Evolutionary conservation across 2,113 vertebrate genomes (phyloP), one percentile per base, ranked within the genome.

Genomic region (Ictalurus punctatus): DNA sequence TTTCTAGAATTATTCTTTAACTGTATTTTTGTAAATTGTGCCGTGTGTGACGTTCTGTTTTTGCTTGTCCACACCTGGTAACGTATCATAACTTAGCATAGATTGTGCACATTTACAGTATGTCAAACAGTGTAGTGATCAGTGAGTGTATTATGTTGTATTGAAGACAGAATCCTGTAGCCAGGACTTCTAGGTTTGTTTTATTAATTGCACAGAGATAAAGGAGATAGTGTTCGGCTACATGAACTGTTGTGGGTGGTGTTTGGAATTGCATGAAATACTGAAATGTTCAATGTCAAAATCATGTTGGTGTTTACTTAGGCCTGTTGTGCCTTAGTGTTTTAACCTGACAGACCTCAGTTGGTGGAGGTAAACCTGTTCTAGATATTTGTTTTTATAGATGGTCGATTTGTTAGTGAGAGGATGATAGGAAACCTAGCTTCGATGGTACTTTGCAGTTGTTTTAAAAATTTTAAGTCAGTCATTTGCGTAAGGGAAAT

Each of bases 271-370:
- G 61, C 58, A 67, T 87, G 44, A 87, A 81, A 67, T 81, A 40
- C 58, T 67, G 6, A 67, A 52, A 54, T 87, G 19, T 25, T 80
- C 27, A 27, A 25, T 37, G 21, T 54, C 4, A 27, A 25, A 81
- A 27, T 71, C 6, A 30, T 17, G 25, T 44, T 80, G 30, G 19
- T 82, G 84, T 61, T 52, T 56, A 52, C 58, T 74, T 54, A 9
- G 40, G 69, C 40, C 6, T 76, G 2, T 61, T 54, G 79, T 88
- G 83, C 71, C 74, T 56, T 48, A 73, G 67, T 58, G 40, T 88
- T 80, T 88, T 87, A 71, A 85, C 54, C 9, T 54, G 54, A 44
- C 63, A 12, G 56, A 54, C 73, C 85, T 9, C 54, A 58, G 6
- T 61, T 6, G 14, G 1, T 44, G 27, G 12, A 82, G 86, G 30